These are phyloP conservation scores for Nephrotoma flavescens DNA, from an alignment of 2,888 invertebrate genomes.

Conservation along the genomic window DNA sequence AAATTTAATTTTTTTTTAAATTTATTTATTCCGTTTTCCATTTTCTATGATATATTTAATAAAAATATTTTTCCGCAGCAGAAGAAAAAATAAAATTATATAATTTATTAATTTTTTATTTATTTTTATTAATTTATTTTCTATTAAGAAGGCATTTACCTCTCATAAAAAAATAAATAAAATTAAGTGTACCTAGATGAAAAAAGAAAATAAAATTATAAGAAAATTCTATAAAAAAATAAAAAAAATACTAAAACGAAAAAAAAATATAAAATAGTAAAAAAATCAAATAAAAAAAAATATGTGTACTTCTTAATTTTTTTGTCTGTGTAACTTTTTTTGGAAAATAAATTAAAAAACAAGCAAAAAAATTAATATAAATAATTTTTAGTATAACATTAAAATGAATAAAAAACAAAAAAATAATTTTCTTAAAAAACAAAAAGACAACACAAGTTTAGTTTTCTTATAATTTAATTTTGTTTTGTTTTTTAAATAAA, in stretches of 20 bases:
- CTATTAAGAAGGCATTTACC: slow-evolving; percentile 13
- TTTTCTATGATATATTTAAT: neutral
- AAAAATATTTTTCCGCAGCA: neutral
- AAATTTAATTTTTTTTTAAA: neutral
- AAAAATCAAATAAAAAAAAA: slow-evolving; percentile 7
- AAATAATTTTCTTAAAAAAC: slow-evolving; percentile 33
- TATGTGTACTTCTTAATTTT: slow-evolving; percentile 14
- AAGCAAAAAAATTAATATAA: neutral
- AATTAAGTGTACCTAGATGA: slow-evolving; percentile 16
- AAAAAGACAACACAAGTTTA: slow-evolving; percentile 56
- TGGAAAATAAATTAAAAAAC: neutral
- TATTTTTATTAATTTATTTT: neutral
- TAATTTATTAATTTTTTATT: neutral
- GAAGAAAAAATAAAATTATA: neutral
- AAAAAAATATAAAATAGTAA: neutral
- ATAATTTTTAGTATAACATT: neutral
- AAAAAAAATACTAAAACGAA: slow-evolving; percentile 9
- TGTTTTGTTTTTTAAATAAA: slow-evolving; percentile 48
- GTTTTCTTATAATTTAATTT: slow-evolving; percentile 41
- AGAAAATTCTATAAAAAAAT: slow-evolving; percentile 6
- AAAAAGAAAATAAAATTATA: slow-evolving; percentile 10
- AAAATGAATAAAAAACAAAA: neutral
- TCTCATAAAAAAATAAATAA: slow-evolving; percentile 12
- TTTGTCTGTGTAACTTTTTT: slow-evolving; percentile 9
- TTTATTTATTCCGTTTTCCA: neutral